Evolutionary conservation across 2,888 invertebrate species (phyloP), one percentile per base, ranked within the genome.

Genomic region (Scaptomyza caliginosa): DNA sequence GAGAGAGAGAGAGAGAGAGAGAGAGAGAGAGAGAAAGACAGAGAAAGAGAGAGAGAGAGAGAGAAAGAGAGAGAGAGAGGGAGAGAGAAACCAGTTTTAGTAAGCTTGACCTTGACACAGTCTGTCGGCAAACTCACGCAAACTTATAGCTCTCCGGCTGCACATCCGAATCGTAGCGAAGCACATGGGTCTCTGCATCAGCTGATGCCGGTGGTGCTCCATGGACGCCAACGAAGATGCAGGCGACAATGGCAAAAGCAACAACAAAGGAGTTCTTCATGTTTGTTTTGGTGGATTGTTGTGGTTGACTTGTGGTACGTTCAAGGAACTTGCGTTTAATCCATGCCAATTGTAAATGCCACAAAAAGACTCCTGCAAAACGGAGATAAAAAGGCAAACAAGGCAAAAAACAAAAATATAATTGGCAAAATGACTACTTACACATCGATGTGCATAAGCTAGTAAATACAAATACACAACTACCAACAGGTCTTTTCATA

Each of bases 101-200:
- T 46, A 17, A 2, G 43, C 21, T 0, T 58, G 67, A 67, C 71
- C 71, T 72, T 71, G 71, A 72, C 72, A 67, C 63, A 71, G 62
- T 65, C 42, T 28, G 62, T 10, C 39, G 21, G 26, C 43, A 23
- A 13, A 89, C 90, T 84, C 88, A 90, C 90, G 67, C 80, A 77
- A 89, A 90, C 70, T 89, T 89, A 65, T 90, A 90, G 76, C 90
- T 84, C 74, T 90, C 89, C 21, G 89, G 89, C 62, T 89, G 89
- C 45, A 90, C 89, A 88, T 94, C 93, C 64, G 92, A 91, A 38
- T 94, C 94, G 83, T 93, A 94, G 68, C 93, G 93, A 46, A 94
- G 70, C 68, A 94, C 92, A 82, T 93, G 93, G 2, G 93, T 94
- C 77, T 94, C 93, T 86, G 21, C 39, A 93, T 90, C 58, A 86